Evolutionary conservation across 2,888 invertebrate genomes (phyloP).

Genomic region (Pollenia labialis): DNA sequence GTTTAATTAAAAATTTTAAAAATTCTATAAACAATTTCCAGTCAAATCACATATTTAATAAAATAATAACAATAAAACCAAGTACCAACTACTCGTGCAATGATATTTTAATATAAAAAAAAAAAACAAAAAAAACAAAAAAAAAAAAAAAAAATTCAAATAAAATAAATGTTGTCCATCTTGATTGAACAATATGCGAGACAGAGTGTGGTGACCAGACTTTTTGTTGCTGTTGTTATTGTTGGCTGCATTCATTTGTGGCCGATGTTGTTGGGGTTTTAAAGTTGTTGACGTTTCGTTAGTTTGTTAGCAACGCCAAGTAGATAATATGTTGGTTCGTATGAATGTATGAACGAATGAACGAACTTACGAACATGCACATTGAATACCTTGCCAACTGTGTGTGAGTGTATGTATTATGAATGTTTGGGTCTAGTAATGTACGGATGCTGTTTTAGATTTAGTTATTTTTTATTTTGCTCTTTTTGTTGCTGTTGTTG

Average conservation of each 20-base stretch:
- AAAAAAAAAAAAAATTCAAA: constrained; percentile 30
- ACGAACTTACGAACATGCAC: not conserved
- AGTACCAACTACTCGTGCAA: constrained; percentile 1
- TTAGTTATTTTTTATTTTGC: constrained; percentile 40
- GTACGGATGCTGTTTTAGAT: constrained; percentile 75
- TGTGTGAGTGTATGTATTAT: constrained; percentile 48
- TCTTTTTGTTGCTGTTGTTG: constrained; percentile 35
- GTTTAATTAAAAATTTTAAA: no score
- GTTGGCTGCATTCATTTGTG: constrained; percentile 34
- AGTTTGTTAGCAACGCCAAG: constrained; percentile 31
- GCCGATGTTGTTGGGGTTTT: constrained; percentile 76
- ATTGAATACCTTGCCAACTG: constrained; percentile 28
- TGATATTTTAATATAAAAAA: not conserved
- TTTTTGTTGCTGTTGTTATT: constrained; percentile 22
- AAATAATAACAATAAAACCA: constrained; percentile 10
- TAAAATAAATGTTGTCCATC: constrained; percentile 61
- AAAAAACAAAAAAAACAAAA: constrained; percentile 27
- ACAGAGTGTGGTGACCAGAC: constrained; percentile 64
- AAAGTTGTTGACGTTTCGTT: constrained; percentile 59
- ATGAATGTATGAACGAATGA: constrained; percentile 38
- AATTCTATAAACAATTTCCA: no score
- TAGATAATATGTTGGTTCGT: not conserved
- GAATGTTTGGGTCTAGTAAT: constrained; percentile 62
- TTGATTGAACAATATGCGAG: constrained; percentile 60
- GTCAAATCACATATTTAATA: no score